Percentiles rank a stretch among this genome's conserved stretches.
phyloP scores from a whole-genome alignment of 2,888 invertebrate genomes.

The Drosophila quasianomalipes region DNA sequence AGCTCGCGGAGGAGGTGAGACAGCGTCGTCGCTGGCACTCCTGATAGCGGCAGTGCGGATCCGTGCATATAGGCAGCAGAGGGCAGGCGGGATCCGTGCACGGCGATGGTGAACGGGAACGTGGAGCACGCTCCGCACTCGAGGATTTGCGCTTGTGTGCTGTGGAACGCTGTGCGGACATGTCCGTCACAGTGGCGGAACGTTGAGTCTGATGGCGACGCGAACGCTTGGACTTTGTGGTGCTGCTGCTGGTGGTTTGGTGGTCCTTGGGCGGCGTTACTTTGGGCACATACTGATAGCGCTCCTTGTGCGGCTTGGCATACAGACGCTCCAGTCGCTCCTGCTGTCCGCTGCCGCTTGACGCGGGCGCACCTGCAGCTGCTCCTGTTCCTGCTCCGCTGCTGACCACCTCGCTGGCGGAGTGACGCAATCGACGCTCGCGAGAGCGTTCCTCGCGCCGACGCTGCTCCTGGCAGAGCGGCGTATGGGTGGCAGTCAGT shows the following conservation, averaged over 20 bases:
- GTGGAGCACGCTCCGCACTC: conserved; percentile 84
- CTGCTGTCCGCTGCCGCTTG: conserved; percentile 61
- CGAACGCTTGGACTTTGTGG: conserved; percentile 80
- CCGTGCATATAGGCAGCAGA: conserved; percentile 85
- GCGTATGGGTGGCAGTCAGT: conserved; percentile 49
- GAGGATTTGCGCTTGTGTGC: conserved; percentile 83
- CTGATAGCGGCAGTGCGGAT: conserved; percentile 85
- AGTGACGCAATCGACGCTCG: conserved; percentile 83
- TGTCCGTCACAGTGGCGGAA: conserved; percentile 85
- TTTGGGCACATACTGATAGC: conserved; percentile 85
- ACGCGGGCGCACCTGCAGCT: conserved; percentile 41
- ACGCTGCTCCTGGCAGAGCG: conserved; percentile 56
- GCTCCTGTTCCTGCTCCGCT: conserved; percentile 36
- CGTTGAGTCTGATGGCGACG: conserved; percentile 85
- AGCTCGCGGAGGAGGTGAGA: conserved; percentile 71
- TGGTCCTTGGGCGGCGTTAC: conserved; percentile 60
- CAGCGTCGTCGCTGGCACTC: conserved; percentile 78
- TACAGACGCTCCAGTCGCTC: conserved; percentile 83
- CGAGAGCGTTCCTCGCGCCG: conserved; percentile 75
- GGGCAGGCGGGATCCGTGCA: conserved; percentile 85
- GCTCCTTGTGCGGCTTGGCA: conserved; percentile 84
- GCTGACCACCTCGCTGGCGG: conserved; percentile 84
- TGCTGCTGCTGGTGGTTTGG: conserved; percentile 10
- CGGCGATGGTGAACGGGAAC: conserved; percentile 84
- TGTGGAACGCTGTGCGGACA: conserved; percentile 80